phyloP scores from a whole-genome alignment of 2,113 vertebrate species.

The Gila orcuttii region DNA sequence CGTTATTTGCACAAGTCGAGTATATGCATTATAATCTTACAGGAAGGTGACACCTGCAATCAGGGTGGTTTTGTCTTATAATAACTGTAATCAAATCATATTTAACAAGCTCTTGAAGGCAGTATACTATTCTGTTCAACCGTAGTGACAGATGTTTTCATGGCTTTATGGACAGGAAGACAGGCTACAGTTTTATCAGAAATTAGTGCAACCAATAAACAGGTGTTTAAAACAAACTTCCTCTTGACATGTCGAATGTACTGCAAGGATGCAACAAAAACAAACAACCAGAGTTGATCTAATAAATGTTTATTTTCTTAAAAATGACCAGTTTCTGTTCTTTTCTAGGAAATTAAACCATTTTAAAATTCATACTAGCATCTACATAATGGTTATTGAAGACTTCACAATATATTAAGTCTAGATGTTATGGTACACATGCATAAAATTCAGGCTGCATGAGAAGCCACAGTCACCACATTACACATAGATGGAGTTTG shows the following conservation, averaged over 20 bases:
- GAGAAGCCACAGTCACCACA: conserved; percentile 99
- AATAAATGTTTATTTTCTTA: conserved; percentile 64
- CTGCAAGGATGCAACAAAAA: not conserved
- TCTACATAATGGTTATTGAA: conserved; percentile 99
- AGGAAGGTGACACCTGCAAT: conserved; percentile 42
- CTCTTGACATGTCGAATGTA: not conserved
- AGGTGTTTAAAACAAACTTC: not conserved
- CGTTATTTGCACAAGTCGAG: conserved; percentile 45
- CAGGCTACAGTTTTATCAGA: not conserved
- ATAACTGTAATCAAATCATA: conserved; percentile 10
- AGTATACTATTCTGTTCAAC: not conserved
- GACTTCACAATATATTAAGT: conserved; percentile 99
- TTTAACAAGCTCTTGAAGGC: conserved; percentile 44
- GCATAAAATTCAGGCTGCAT: conserved; percentile 99
- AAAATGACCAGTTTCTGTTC: conserved; percentile 63
- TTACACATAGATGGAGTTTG: conserved; percentile 79
- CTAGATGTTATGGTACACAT: conserved; percentile 99
- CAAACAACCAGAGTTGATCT: conserved; percentile 50
- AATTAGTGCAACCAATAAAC: not conserved
- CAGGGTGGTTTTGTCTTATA: conserved; percentile 7
- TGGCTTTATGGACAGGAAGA: not conserved
- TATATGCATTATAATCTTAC: conserved; percentile 11
- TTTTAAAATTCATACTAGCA: conserved; percentile 96
- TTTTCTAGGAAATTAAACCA: conserved; percentile 63
- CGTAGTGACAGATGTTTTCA: not conserved